phyloP scores from a whole-genome alignment of 2,113 vertebrate genomes.

The Larimichthys polyactis region DNA sequence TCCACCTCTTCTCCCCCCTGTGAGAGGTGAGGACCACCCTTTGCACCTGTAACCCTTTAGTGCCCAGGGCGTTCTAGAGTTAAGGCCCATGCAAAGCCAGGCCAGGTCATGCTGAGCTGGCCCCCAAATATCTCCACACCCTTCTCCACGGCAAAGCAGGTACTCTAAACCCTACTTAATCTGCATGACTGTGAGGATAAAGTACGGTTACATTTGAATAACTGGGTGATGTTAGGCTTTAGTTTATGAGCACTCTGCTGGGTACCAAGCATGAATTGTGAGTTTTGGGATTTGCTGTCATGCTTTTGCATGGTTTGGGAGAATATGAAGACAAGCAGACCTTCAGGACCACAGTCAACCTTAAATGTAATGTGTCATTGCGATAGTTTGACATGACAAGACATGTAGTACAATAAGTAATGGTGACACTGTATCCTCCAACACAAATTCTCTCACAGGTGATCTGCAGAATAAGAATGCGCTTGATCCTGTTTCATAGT shows the following conservation, averaged over 20 bases:
- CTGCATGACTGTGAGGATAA: conserved; percentile 65
- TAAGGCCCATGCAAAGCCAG: conserved; percentile 61
- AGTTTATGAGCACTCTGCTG: conserved; percentile 18
- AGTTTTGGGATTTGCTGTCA: not conserved
- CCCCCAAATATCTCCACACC: conserved; percentile 49
- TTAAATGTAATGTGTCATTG: not conserved
- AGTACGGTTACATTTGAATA: conserved; percentile 2
- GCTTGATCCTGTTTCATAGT: not conserved
- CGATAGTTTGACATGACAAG: not conserved
- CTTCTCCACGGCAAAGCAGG: conserved; percentile 70
- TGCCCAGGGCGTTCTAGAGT: conserved; percentile 82
- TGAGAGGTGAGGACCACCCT: conserved; percentile 83
- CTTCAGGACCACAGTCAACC: not conserved
- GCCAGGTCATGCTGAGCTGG: conserved; percentile 45
- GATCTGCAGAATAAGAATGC: not conserved
- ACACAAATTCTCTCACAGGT: not conserved
- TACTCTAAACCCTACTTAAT: conserved; percentile 74
- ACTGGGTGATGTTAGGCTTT: conserved; percentile 22
- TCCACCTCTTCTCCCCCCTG: conserved; percentile 45
- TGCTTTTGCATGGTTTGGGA: conserved; percentile 45
- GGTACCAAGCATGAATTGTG: conserved; percentile 37
- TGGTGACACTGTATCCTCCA: not conserved
- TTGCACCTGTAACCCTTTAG: conserved; percentile 87
- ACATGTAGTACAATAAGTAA: not conserved
- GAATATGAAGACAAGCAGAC: not conserved